Base-by-base conservation (phyloP, 2,113 vertebrate species). In the Nothobranchius furzeri region DNA sequence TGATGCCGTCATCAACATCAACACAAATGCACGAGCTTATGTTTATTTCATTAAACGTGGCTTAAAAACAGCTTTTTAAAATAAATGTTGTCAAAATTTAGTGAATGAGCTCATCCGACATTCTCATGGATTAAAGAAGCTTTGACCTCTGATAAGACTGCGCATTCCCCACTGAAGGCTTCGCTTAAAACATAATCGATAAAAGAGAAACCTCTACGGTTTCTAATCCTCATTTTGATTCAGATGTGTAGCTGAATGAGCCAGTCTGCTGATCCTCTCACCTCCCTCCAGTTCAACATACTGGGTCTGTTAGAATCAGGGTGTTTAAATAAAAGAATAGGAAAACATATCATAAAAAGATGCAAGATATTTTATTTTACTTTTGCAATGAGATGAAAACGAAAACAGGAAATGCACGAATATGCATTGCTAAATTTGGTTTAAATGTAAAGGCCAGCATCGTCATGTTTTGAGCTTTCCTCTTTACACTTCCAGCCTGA, bases 401-500 rank as follows among this genome's bases (percentile, higher is more conserved):
- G 7, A 4, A 4, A 37, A 37, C 36, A 37, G 0, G 4, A 30
- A 30, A 30, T 40, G 37, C 37, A 40, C 9, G 9, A 8, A 40
- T 40, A 9, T 40, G 37, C 37, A 40, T 40, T 30, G 30, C 30
- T 30, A 6, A 40, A 40, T 2, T 40, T 8, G 6, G 37, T 9
- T 8, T 40, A 8, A 40, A 40, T 37, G 36, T 37, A 7, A 37
- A 37, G 20, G 20, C 20, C 20, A 20, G 20, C 20, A 20, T 4
- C 30, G 30, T 30, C 30, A 30, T 30, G 30, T 30, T 30, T 30
- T 40, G 43, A 45, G 6, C 4, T 30, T 12, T 14, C 46, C 17
- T 40, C 20, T 43, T 60, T 65, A 50, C 7, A 47, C 17, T 65
- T 61, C 36, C 10, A 66, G n/a, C n/a, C 17, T 60, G 36, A 24